These are phyloP conservation scores for Ametastegia equiseti DNA, from an alignment of 2,888 invertebrate species.

Conservation along the genomic window DNA sequence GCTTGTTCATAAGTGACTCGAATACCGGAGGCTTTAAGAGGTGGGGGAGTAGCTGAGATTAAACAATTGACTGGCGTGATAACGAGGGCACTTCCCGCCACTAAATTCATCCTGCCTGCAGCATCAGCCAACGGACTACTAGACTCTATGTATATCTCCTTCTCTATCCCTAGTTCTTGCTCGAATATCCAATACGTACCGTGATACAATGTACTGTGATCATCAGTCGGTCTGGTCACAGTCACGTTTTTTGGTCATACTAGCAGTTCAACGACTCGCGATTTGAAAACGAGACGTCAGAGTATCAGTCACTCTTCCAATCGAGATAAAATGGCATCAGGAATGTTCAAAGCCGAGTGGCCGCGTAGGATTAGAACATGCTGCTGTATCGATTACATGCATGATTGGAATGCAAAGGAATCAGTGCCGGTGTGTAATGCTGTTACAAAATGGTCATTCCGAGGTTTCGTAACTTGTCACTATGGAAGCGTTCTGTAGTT, in stretches of 20 bases:
- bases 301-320: no score
- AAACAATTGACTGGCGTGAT: conserved; percentile 74
- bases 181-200: not conserved
- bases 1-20: conserved; percentile 20
- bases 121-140: conserved; percentile 23
- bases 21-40: conserved; percentile 49
- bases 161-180: not conserved
- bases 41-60: conserved; percentile 65
- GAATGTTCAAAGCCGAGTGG: no score
- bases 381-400: no score
- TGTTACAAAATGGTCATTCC: not conserved
- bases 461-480: not conserved
- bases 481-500: no score
- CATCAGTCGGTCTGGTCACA: not conserved
- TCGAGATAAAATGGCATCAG: no score
- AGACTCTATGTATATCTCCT: not conserved
- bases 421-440: not conserved
- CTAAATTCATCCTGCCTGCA: conserved; percentile 68
- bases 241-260: not conserved
- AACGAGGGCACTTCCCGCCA: conserved; percentile 74
- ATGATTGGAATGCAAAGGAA: not conserved
- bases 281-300: no score
- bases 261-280: not conserved
- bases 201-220: no score
- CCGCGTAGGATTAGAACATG: no score